Conservation (phyloP, 2,888 invertebrate species). For the Lucinisca nassula region DNA sequence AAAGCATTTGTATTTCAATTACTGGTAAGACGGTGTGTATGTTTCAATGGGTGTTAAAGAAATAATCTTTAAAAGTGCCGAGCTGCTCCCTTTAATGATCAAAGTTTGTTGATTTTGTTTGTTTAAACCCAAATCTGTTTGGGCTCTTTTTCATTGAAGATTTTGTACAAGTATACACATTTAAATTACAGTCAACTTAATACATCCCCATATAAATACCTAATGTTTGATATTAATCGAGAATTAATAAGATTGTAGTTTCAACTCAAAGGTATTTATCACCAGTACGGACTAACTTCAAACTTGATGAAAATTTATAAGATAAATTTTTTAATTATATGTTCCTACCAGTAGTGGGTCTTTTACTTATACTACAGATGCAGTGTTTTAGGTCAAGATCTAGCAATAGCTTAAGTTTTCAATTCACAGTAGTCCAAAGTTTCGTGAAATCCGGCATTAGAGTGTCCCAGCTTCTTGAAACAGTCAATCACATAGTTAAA, state of each 20-base stretch:
- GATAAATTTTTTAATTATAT: no score
- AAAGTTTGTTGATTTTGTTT: conserved; percentile 17
- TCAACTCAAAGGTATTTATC: neutral
- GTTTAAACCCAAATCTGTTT: conserved; percentile 8
- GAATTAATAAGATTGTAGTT: neutral
- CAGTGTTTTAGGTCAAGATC: no score
- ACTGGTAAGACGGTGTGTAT: neutral
- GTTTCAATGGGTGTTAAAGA: conserved; percentile 9
- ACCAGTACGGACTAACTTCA: neutral
- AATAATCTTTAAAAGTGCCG: conserved; percentile 9
- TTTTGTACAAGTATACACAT: neutral
- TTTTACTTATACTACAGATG: no score
- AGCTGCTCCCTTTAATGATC: conserved; percentile 10
- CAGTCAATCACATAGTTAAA: no score
- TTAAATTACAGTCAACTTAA: conserved; percentile 13
- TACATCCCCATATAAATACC: conserved; percentile 6
- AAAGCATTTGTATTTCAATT: neutral
- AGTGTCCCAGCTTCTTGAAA: no score
- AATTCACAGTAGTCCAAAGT: no score
- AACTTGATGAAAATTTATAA: neutral
- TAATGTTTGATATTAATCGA: neutral
- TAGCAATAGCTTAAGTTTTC: no score
- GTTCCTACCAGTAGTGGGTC: no score
- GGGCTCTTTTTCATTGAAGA: neutral
- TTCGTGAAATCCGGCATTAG: no score